Conservation (phyloP, 2,113 vertebrate genomes). For the Lophius piscatorius region DNA sequence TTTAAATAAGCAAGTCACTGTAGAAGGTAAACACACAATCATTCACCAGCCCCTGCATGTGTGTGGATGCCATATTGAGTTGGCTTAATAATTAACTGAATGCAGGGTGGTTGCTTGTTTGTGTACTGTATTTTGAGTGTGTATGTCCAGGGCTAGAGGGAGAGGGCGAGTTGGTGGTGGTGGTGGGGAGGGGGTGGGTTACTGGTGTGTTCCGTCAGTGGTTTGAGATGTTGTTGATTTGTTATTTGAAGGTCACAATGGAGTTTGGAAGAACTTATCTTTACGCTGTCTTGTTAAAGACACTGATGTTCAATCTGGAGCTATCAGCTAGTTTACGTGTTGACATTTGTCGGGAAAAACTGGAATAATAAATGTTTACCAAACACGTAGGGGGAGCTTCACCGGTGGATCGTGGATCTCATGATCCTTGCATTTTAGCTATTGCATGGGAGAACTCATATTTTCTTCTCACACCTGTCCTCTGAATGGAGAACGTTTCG, state of each 20-base stretch:
- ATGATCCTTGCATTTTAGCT: too few species aligned
- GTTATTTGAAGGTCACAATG: conserved; percentile 3
- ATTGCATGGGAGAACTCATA: conserved; percentile 12
- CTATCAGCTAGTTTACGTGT: background rate
- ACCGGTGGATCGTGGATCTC: too few species aligned
- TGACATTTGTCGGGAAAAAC: conserved; percentile 17
- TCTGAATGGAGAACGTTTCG: conserved; percentile 25
- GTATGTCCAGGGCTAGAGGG: background rate
- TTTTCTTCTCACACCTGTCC: conserved; percentile 24
- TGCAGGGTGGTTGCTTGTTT: conserved; percentile 54
- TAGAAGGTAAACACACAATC: conserved; percentile 88
- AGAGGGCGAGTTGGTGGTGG: background rate
- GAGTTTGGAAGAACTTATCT: background rate
- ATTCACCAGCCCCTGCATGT: conserved; percentile 57
- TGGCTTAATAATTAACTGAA: conserved; percentile 72
- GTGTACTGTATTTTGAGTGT: conserved; percentile 53
- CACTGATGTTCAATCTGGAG: background rate
- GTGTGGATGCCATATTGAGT: conserved; percentile 50
- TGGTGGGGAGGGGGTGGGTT: background rate
- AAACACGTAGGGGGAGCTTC: conserved; percentile 26
- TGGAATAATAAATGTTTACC: conserved; percentile 34
- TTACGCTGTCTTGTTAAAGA: background rate
- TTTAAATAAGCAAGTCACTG: conserved; percentile 86
- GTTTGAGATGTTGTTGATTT: conserved; percentile 16
- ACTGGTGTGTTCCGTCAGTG: conserved; percentile 41